Conservation (phyloP, 1,140 invertebrate genomes). For the Antheraea pernyi region DNA sequence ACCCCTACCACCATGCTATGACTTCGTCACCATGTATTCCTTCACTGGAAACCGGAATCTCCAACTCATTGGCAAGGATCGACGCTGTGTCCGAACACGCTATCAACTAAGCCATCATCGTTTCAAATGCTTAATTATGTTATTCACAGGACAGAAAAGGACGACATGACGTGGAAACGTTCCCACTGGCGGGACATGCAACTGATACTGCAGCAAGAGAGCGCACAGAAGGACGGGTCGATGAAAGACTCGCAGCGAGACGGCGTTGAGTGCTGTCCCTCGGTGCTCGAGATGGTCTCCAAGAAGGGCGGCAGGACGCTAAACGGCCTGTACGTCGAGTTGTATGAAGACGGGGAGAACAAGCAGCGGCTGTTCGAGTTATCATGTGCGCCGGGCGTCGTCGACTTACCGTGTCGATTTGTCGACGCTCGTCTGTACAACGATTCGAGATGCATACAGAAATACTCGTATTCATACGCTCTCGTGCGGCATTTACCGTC, state of each 20-base stretch:
- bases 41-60: too few species aligned
- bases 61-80: too few species aligned
- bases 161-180: slow-evolving; percentile 69
- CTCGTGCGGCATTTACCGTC: slow-evolving; percentile 81
- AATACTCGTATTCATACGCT: slow-evolving; percentile 92
- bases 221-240: slow-evolving; percentile 72
- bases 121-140: too few species aligned
- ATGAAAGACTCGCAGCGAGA: slow-evolving; percentile 66
- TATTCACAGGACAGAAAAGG: slow-evolving; percentile 61
- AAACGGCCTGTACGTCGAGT: slow-evolving; percentile 85
- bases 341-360: slow-evolving; percentile 86
- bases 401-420: slow-evolving; percentile 87
- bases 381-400: slow-evolving; percentile 86
- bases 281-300: slow-evolving; percentile 86
- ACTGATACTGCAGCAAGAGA: slow-evolving; percentile 80
- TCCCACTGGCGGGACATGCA: slow-evolving; percentile 82
- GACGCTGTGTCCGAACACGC: too few species aligned
- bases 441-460: slow-evolving; percentile 89
- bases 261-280: slow-evolving; percentile 89
- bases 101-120: too few species aligned
- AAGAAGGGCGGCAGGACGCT: slow-evolving; percentile 88
- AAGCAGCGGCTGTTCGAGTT: slow-evolving; percentile 88
- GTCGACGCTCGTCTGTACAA: slow-evolving; percentile 84
- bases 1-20: too few species aligned
- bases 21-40: too few species aligned